Evolutionary conservation across 2,797 vertebrate species (phyloP), one percentile per base, ranked within the genome.

Genomic region (Zalophus californianus): DNA sequence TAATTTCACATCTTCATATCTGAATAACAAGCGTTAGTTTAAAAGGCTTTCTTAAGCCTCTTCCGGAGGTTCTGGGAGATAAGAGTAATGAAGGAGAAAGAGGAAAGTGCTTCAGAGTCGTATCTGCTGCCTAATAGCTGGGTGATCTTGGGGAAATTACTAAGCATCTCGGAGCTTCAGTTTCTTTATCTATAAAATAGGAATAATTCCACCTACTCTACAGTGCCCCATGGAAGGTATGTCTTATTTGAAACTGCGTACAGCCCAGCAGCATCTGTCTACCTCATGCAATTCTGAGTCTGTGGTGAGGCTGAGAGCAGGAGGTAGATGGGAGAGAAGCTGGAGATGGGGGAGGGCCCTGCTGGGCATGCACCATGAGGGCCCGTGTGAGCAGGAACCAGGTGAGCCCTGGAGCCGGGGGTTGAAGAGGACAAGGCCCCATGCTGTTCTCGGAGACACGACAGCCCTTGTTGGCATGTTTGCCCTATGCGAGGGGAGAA

Each of bases 1-100:
- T 75, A 91, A 52, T 62, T 90, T n/a, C 70, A 35, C 41, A 92
- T 89, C 90, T 90, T n/a, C 70, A 35, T 48, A 92, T 89, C 90
- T 84, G 38, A 70, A 72, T 84, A 78, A 95, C 82, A 60, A 70
- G 27, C 20, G 29, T 87, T 10, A 80, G 20, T 48, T 83, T 77
- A 50, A 84, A 91, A 87, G n/a, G 38, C 12, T 38, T 38, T 38
- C 38, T 38, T 56, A 68, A 87, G 58, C 27, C 29, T 77, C 66
- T 73, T 48, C 83, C 44, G 5, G 50, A 89, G 35, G 44, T 18
- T 50, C 54, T 58, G 68, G 62, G 73, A 86, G 38, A 27, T 64
- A 72, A 72, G 93, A 56, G 38, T 41, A 75, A 48, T 27, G 3
- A 18, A 32, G 11, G 5, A 23, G 41, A 25, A 83, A 58, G 38